Base-by-base conservation (phyloP, 2,797 vertebrate genomes). In the Rhinichthys osculus region DNA sequence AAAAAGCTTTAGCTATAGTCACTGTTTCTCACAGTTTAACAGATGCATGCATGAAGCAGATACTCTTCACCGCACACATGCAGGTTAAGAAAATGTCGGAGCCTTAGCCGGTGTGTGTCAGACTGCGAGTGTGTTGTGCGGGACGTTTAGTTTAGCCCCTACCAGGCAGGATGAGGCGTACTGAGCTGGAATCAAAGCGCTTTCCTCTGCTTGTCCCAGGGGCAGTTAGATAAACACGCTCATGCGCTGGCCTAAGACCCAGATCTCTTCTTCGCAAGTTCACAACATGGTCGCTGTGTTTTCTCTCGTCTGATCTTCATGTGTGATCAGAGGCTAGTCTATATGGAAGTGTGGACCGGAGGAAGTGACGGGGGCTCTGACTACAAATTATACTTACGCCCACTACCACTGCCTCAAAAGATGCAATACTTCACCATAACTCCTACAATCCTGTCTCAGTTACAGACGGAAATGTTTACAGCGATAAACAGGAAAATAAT, bases 141-240 rank as follows among this genome's bases (percentile, higher is more conserved):
- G 30, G 62, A 62, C 66, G 66, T 71, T 91, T 90, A 89, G 78
- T 76, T 85, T 88, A 84, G 88, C 84, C 80, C 79, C 85, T 14
- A 77, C 44, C 64, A 52, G 62, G 76, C 88, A 90, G 86, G 89
- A 90, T 86, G 84, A 87, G 73, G 38, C 85, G 44, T 71, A 59
- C 80, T 88, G 90, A 83, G 85, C 52, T 85, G 74, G 86, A 90
- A 88, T 71, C 85, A 73, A 84, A 50, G 47, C 44, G 71, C 47
- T 90, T 91, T 91, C 84, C 89, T 87, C 83, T 89, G 84, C 47
- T 9, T 67, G 59, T 91, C 90, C 88, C 89, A 76, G 40, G 82
- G 87, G 91, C 74, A 73, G 52, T 85, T 88, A 87, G 64, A 84
- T 88, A 91, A 91, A 90, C 87, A 91, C 62, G 10, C 74, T 86